A percentile compares a stretch with the other conserved stretches of the same genome.
phyloP scores from a whole-genome alignment of 2,888 invertebrate genomes.

The Microplitis deprimator region DNA sequence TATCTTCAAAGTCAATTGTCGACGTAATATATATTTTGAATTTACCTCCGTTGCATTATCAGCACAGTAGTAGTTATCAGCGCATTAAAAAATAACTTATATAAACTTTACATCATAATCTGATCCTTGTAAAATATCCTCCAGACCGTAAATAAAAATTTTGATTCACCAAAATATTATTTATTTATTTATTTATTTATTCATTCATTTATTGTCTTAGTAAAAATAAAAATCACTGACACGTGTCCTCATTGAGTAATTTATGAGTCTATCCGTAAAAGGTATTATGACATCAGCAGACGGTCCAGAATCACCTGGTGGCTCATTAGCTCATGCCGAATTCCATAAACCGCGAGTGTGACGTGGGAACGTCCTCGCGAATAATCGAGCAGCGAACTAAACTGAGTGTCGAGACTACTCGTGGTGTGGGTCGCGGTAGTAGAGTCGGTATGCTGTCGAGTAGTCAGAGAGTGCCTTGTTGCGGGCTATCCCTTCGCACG shows the following conservation, averaged over 20 bases:
- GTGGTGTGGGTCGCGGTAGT: not conserved
- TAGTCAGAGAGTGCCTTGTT: slow-evolving; percentile 35
- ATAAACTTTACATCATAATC: not conserved
- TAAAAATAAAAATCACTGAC: slow-evolving; percentile 1
- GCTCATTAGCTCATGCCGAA: not conserved
- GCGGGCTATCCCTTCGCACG: slow-evolving; percentile 52
- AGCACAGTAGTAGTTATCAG: not conserved
- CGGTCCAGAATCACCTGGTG: not conserved
- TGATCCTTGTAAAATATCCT: too few relatives aligned
- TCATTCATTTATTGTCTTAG: too few relatives aligned
- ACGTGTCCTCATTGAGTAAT: slow-evolving; percentile 1
- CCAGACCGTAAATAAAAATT: too few relatives aligned
- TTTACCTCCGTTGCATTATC: not conserved
- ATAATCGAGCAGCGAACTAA: slow-evolving; percentile 62
- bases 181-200: too few relatives aligned
- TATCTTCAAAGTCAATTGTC: slow-evolving; percentile 26
- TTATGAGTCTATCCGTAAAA: not conserved
- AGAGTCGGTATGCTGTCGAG: not conserved
- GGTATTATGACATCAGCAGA: not conserved
- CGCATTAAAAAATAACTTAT: not conserved
- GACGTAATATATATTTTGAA: not conserved
- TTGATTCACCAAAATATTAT: too few relatives aligned
- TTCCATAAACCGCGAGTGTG: slow-evolving; percentile 30
- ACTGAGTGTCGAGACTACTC: slow-evolving; percentile 39
- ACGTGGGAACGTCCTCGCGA: slow-evolving; percentile 55